Conservation (phyloP, 2,113 vertebrate species). For the Sinosuthora webbiana region DNA sequence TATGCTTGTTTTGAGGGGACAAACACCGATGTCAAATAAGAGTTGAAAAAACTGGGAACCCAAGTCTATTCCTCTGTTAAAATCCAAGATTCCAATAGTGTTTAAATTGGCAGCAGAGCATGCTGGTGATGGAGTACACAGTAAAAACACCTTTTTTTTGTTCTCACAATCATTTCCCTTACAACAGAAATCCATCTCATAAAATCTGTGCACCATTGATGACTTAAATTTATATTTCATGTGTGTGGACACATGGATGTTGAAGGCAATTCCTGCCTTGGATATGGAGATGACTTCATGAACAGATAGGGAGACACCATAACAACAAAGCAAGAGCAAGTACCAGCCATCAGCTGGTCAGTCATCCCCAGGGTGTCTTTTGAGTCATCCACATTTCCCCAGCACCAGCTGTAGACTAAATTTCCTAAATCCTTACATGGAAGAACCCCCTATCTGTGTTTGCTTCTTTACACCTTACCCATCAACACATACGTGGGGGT, state of each 20-base stretch:
- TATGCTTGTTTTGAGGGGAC: not conserved
- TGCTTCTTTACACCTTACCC: not conserved
- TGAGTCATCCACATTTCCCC: not conserved
- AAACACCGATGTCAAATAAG: not conserved
- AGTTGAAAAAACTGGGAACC: not conserved
- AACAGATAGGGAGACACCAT: not conserved
- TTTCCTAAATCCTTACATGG: not conserved
- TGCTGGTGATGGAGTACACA: not conserved
- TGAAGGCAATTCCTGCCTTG: not conserved
- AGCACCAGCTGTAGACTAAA: not conserved
- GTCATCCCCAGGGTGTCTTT: not conserved
- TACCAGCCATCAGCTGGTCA: not conserved
- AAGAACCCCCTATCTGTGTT: not conserved
- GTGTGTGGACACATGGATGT: not conserved
- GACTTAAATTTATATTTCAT: not conserved
- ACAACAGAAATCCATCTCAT: not conserved
- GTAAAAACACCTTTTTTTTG: not conserved
- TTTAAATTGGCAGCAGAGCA: not conserved
- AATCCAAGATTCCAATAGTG: not conserved
- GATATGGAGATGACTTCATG: not conserved
- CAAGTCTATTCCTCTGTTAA: not conserved
- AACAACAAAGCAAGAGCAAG: not conserved
- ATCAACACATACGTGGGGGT: rapidly evolving
- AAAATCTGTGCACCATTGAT: not conserved
- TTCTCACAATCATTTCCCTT: not conserved